These are phyloP conservation scores for Cartodere bifasciata DNA, from an alignment of 2,888 invertebrate genomes.

Conservation along the genomic window DNA sequence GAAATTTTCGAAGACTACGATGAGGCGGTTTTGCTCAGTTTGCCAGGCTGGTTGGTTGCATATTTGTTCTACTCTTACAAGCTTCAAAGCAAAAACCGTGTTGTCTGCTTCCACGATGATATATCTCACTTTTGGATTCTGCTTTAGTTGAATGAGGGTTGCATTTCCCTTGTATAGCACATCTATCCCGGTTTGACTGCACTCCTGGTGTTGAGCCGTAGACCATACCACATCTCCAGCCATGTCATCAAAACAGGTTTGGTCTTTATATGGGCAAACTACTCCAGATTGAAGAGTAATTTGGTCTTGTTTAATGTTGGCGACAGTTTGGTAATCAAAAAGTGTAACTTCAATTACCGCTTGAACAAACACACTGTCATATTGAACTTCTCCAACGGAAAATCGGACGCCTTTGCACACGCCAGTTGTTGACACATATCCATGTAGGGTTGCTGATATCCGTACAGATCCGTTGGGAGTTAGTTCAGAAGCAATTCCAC, in stretches of 20 bases:
- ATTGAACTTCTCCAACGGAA: constrained; percentile 3
- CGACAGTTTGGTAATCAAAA: constrained; percentile 6
- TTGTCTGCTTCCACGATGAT: background rate
- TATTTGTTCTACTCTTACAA: constrained; percentile 1
- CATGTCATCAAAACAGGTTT: constrained; percentile 7
- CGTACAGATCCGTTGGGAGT: constrained; percentile 8
- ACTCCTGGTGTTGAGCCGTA: background rate
- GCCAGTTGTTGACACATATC: constrained; percentile 1
- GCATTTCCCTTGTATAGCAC: constrained; percentile 7
- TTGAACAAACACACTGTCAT: constrained; percentile 7
- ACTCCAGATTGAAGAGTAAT: constrained; percentile 6
- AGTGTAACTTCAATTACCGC: constrained; percentile 6
- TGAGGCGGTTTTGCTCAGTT: constrained; percentile 5
- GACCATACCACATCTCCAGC: constrained; percentile 8
- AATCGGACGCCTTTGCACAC: constrained; percentile 4
- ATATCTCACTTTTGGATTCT: constrained; percentile 2
- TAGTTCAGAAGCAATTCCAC: background rate
- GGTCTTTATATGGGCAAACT: constrained; percentile 1
- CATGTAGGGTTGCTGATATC: constrained; percentile 6
- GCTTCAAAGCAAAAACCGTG: constrained; percentile 2
- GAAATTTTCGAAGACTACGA: constrained; percentile 5
- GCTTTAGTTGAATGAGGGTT: constrained; percentile 3
- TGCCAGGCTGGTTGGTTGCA: constrained; percentile 1
- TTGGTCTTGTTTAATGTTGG: constrained; percentile 7
- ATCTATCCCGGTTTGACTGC: constrained; percentile 4